Conservation (phyloP, 2,888 invertebrate species). For the Lacanobia oleracea region DNA sequence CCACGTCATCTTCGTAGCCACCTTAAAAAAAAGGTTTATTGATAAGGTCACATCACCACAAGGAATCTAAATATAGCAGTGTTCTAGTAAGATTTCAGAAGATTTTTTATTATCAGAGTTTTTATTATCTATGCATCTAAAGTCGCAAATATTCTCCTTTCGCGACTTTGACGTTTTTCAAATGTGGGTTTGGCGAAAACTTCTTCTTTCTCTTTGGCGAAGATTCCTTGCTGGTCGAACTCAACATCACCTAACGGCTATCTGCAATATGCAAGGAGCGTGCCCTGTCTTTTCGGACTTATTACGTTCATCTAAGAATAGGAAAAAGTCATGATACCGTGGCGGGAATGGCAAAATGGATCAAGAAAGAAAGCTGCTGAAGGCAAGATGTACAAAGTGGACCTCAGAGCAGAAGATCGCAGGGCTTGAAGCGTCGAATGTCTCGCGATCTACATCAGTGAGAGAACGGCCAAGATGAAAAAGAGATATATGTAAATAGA, state of each 20-base stretch:
- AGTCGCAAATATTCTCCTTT: too few relatives aligned
- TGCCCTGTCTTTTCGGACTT: too few relatives aligned
- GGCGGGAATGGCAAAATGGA: neutral
- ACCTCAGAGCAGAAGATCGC: neutral
- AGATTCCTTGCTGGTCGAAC: too few relatives aligned
- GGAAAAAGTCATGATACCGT: neutral
- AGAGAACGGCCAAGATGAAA: too few relatives aligned
- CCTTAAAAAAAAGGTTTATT: constrained; percentile 85
- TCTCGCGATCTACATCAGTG: too few relatives aligned
- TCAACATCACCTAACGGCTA: too few relatives aligned
- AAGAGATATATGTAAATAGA: neutral
- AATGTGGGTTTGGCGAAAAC: neutral
- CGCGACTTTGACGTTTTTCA: too few relatives aligned
- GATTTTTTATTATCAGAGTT: too few relatives aligned
- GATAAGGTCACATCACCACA: neutral
- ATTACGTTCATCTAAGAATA: too few relatives aligned
- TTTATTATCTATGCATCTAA: too few relatives aligned
- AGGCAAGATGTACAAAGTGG: neutral
- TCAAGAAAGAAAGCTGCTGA: neutral
- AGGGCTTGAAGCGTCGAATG: neutral
- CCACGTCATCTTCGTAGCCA: constrained; percentile 96
- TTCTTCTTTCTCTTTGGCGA: too few relatives aligned
- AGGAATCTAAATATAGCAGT: neutral
- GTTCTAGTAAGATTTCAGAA: neutral
- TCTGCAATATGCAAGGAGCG: too few relatives aligned